Evolutionary conservation across 2,113 vertebrate genomes (phyloP), one percentile per base, ranked within the genome.

Genomic region (Macaca nemestrina): DNA sequence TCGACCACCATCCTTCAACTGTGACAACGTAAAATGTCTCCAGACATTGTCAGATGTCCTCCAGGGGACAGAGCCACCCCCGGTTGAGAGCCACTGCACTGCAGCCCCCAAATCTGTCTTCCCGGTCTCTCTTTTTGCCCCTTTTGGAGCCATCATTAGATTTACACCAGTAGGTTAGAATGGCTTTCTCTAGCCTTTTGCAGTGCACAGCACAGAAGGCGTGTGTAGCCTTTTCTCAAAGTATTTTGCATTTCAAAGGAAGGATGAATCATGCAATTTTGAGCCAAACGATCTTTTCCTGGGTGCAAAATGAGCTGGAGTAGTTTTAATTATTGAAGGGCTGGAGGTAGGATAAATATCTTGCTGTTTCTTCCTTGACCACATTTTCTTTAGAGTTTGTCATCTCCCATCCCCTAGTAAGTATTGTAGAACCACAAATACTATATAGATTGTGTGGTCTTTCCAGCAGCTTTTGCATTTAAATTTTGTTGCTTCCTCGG

Each of bases 321-420:
- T 30, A 13, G 25, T 90, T 90, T 91, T 85, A 76, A 35, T 96
- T 82, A 78, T 48, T 7, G 11, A 78, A 86, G 52, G n/a, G 6
- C 22, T 43, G 27, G 22, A 55, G n/a, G 14, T 32, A 30, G 68
- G 12, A 25, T 79, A 22, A 61, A 70, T 72, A 78, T 50, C 88
- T 83, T 35, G 27, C 73, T 88, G 20, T 87, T 82, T 27, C 22
- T 73, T 83, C 45, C n/a, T 87, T 90, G 84, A 87, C 20, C 48
- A 25, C 1, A 38, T 87, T 95, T 96, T 84, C 64, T 95, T 86
- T 68, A 83, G 80, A 68, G 11, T 82, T 73, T 82, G 55, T 87
- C 8, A 59, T 83, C 40, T 45, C 27, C 16, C 1, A 22, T 16
- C 48, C 45, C 40, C 75, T 18, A 8, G 3, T 81, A 86, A 38